Conservation (phyloP, 1,140 invertebrate genomes). For the Zaprionus ghesquierei region DNA sequence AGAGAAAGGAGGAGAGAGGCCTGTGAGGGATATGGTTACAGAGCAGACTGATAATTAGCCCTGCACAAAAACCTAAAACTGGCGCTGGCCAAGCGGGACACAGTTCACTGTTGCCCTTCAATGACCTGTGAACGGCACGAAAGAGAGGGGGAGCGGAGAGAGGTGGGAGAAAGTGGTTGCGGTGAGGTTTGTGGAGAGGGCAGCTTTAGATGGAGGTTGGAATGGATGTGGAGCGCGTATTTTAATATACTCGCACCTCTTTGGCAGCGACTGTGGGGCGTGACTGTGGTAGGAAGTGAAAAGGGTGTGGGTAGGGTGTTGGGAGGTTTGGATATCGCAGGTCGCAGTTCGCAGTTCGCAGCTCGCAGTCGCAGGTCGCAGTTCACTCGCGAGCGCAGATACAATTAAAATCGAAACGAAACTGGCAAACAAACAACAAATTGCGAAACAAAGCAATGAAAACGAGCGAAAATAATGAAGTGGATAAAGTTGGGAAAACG, state of each 20-base stretch:
- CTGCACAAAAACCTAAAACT: not conserved
- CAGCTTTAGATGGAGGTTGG: too few relatives aligned
- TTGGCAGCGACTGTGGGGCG: conserved; percentile 1
- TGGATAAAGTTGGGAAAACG: conserved; percentile 72
- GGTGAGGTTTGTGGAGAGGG: not conserved
- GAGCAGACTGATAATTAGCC: not conserved
- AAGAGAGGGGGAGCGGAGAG: conserved; percentile 22
- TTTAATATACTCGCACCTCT: conserved; percentile 68
- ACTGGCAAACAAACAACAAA: conserved; percentile 58
- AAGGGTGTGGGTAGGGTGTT: not conserved
- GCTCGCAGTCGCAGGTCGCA: conserved; percentile 18
- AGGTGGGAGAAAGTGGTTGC: not conserved
- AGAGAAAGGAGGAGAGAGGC: not conserved
- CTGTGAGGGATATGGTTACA: not conserved
- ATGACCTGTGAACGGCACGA: conserved; percentile 42
- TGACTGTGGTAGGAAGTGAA: not conserved
- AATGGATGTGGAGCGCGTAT: conserved; percentile 1
- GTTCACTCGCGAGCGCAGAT: conserved; percentile 42
- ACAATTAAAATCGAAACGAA: conserved; percentile 76
- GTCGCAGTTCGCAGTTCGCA: not conserved
- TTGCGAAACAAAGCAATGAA: conserved; percentile 70
- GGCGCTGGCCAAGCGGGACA: not conserved
- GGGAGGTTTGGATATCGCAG: not conserved
- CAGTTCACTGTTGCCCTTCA: conserved; percentile 44
- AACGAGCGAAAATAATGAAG: conserved; percentile 78